These are phyloP conservation scores for Campylomormyrus tamandua DNA, from an alignment of 2,113 vertebrate species.

Conservation along the genomic window DNA sequence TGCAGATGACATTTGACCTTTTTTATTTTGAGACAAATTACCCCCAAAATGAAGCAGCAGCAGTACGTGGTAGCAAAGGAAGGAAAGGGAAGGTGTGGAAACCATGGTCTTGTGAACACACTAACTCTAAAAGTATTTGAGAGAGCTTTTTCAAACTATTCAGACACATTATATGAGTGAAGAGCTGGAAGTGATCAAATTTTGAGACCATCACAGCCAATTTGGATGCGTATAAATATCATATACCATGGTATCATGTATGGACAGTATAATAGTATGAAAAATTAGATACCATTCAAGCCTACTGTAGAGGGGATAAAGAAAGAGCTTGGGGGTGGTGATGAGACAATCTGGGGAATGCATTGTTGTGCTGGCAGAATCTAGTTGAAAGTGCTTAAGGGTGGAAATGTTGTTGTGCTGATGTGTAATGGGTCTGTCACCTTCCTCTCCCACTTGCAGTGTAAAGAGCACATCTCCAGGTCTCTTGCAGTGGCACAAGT, in stretches of 20 bases:
- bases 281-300: not conserved
- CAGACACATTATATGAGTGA: not conserved
- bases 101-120: not conserved
- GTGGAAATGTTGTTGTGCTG: not conserved
- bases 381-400: not conserved
- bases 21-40: not conserved
- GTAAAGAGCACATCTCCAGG: conserved; percentile 52
- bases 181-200: not conserved
- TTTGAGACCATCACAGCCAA: not conserved
- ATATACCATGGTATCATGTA: not conserved
- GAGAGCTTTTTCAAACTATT: not conserved
- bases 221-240: not conserved
- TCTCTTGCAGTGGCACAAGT: conserved; percentile 70
- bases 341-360: not conserved
- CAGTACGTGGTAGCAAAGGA: not conserved
- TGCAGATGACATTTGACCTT: not conserved
- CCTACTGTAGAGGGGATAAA: not conserved
- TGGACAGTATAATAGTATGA: not conserved
- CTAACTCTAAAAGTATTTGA: not conserved
- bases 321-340: not conserved
- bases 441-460: conserved; percentile 37
- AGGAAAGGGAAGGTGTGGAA: not conserved
- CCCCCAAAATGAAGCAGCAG: not conserved
- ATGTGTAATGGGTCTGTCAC: not conserved
- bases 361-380: not conserved